Evolutionary conservation across 2,113 vertebrate genomes (phyloP).

Genomic region (Tamias sibiricus): DNA sequence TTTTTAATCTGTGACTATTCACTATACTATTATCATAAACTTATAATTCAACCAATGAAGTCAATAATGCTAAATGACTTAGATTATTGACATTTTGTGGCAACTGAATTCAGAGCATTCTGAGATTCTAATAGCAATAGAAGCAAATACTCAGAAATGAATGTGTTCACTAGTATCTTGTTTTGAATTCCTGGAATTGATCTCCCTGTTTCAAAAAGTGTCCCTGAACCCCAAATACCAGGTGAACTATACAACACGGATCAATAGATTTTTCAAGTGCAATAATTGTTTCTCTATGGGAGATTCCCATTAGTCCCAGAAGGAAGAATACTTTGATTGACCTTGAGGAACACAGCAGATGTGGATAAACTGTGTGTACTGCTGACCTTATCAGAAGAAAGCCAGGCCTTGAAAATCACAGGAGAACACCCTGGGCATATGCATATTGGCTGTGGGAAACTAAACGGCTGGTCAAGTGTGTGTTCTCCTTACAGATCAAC

Average conservation of each 20-base stretch:
- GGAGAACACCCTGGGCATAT: conserved; percentile 69
- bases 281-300: conserved; percentile 88
- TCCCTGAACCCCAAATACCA: conserved; percentile 84
- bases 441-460: conserved; percentile 84
- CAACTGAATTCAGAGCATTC: conserved; percentile 55
- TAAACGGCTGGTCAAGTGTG: conserved; percentile 82
- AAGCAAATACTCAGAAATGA: conserved; percentile 64
- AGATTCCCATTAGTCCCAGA: conserved; percentile 85
- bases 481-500: conserved; percentile 49
- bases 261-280: conserved; percentile 87
- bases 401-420: conserved; percentile 85
- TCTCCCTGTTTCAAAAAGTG: conserved; percentile 84
- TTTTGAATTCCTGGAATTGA: conserved; percentile 84
- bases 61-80: not conserved
- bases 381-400: conserved; percentile 86
- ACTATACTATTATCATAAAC: not conserved
- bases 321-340: conserved; percentile 86
- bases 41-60: conserved; percentile 52
- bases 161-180: conserved; percentile 75
- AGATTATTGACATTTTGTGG: not conserved
- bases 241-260: conserved; percentile 83
- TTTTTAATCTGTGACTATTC: not conserved
- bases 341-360: conserved; percentile 88
- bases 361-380: conserved; percentile 82
- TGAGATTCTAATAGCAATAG: conserved; percentile 48